Evolutionary conservation across 2,113 vertebrate genomes (phyloP).

Genomic region (Lamprologus lemairii): DNA sequence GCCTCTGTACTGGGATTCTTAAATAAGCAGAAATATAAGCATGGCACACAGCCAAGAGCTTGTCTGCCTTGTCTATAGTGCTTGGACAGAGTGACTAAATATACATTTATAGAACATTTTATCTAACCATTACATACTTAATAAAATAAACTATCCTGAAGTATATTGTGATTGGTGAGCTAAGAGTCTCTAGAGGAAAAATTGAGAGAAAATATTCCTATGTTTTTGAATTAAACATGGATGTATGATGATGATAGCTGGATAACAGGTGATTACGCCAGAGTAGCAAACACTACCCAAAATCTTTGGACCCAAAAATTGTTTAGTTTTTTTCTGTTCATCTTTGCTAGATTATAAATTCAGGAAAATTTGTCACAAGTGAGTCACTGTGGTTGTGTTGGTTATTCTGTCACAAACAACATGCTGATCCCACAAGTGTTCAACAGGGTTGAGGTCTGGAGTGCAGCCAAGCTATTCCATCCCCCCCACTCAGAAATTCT

Average conservation of each 20-base stretch:
- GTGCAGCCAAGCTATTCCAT: not conserved
- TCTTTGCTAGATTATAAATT: not conserved
- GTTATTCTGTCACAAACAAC: not conserved
- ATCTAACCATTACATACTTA: not conserved
- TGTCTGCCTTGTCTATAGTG: not conserved
- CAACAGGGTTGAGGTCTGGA: not conserved
- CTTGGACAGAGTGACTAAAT: not conserved
- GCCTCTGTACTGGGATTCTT: not conserved
- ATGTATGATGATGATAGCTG: not conserved
- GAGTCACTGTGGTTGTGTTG: not conserved
- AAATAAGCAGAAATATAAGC: not conserved
- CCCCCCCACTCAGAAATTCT: not conserved
- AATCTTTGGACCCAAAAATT: not conserved
- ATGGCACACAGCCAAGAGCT: not conserved
- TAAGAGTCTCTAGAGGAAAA: rapidly evolving
- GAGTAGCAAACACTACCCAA: not conserved
- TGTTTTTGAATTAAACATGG: not conserved
- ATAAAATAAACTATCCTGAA: not conserved
- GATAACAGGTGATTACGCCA: not conserved
- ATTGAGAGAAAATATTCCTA: not conserved
- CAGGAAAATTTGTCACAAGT: not conserved
- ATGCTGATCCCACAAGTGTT: not conserved
- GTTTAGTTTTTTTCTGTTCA: not conserved
- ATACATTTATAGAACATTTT: not conserved
- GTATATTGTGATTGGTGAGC: not conserved